Percentiles rank a stretch among this genome's conserved stretches.
Evolutionary conservation across 2,888 invertebrate species (phyloP).

Genomic region (Brachypalpus laphriformis): DNA sequence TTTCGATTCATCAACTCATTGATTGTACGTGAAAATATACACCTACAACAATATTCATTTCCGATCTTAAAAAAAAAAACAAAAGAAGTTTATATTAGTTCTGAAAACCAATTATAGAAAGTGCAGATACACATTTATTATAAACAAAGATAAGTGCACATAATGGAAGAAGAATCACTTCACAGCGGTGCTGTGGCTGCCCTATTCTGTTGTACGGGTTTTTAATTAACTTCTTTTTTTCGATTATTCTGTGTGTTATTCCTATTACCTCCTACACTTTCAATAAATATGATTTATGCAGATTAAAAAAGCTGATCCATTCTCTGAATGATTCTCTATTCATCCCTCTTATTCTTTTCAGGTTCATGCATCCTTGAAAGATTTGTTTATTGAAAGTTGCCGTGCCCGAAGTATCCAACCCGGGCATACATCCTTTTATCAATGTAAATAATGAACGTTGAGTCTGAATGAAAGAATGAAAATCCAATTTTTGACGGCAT

Average conservation of each 20-base stretch:
- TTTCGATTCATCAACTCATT: not conserved
- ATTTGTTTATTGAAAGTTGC: constrained; percentile 64
- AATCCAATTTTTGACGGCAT: constrained; percentile 57
- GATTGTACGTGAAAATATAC: not conserved
- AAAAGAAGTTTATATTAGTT: not conserved
- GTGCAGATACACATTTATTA: constrained; percentile 21
- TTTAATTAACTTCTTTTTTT: constrained; percentile 71
- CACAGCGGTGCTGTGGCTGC: not conserved
- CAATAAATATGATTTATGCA: constrained; percentile 55
- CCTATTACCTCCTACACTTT: constrained; percentile 30
- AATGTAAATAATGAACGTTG: constrained; percentile 42
- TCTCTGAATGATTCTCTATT: constrained; percentile 50
- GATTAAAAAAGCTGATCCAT: constrained; percentile 59
- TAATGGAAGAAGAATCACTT: not conserved
- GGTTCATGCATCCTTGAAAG: constrained; percentile 62
- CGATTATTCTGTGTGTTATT: constrained; percentile 47
- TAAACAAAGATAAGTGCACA: not conserved
- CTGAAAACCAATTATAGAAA: constrained; percentile 3
- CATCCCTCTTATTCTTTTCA: constrained; percentile 59
- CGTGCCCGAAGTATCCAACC: constrained; percentile 27
- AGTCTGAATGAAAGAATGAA: constrained; percentile 38
- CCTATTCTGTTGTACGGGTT: constrained; percentile 14
- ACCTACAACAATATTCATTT: not conserved
- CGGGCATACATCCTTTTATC: constrained; percentile 38
- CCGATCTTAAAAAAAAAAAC: not conserved